Base-by-base conservation (phyloP, 2,113 vertebrate genomes). In the Panurus biarmicus region DNA sequence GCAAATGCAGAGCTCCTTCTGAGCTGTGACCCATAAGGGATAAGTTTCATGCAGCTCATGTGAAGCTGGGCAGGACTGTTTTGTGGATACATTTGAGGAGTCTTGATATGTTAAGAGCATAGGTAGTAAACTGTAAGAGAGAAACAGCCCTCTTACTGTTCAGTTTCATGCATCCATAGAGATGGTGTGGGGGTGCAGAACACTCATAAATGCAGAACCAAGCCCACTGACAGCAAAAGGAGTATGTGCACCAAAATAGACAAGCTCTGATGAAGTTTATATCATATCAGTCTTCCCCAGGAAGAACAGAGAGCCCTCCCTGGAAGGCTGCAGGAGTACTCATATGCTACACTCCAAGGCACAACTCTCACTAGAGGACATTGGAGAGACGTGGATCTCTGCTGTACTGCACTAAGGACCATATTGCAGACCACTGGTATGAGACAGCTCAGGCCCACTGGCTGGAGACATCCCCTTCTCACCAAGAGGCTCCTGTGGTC, bases 361-460 rank as follows among this genome's bases (percentile, higher is more conserved):
- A n/a, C 28, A 38, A 18, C 47, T 42, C 64, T 21, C 40, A 10
- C 5, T 2, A 16, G 20, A 38, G 14, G 21, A 24, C 35, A 56
- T 4, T 35, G 14, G 16, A 71, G 61, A 76, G 35, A 40, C 15
- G 40, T 33, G 48, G 35, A 23, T 25, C 25, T 42, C 65, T 45
- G 50, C 67, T 33, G 13, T 3, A 11, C 36, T 19, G 45, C 56
- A 33, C 11, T 6, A 7, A 17, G 4, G 16, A 67, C 44, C 31
- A 21, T 3, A 7, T 0, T 42, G 22, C 57, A 44, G 62, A 70
- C 7, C 58, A 58, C 0, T 3, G 17, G 1, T 9, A 17, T 2
- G 14, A 44, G 47, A 23, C 15, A 35, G n/a, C 31, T 40, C 12
- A 6, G 35, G 21, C 33, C 14, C 31, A 6, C 61, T 16, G 42